Base-by-base conservation (phyloP, 2,888 invertebrate species). In the Tenthredo amoena region DNA sequence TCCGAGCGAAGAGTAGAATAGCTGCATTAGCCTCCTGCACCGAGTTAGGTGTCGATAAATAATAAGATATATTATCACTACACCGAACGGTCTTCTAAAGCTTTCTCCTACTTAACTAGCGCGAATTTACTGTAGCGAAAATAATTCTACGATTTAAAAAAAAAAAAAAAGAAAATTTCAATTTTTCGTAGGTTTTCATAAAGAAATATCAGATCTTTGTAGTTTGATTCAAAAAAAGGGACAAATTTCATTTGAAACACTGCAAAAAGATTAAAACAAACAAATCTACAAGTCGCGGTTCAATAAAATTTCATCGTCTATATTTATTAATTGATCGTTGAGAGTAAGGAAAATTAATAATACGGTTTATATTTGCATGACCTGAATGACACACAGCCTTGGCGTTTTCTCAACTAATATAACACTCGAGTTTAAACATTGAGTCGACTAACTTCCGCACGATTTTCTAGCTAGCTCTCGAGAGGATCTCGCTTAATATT, bases 351-450 rank as follows among this genome's bases (percentile, higher is more conserved):
- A 12, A 47, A 47, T 47, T 47, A 15, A 47, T 43, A 12, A 47
- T 47, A 47, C 15, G 47, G 47, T 47, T 43, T 76, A 26, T 76
- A 76, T 76, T 76, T 47, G 47, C 50, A 37, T 76, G 76, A 37
- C 76, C 76, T 26, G 47, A 31, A 76, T 76, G 76, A 43, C 47
- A 40, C 40, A 74, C 2, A 21, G 18, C 72, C 5, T 74, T 74
- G 37, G 72, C 76, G 76, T 76, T 37, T 76, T n/a, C 26, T 76
- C 79, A 76, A 76, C 76, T 47, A 26, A 43, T 3, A 76, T 26
- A 34, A 31, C 26, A 37, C 26, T 26, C 21, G 4, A 50, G 37
- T 31, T 58, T 55, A 79, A 55, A 55, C 76, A 76, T 76, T 31
- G 31, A 15, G 21, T 47, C 21, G 76, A 43, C 26, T 47, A 76